Percentiles rank a stretch among this genome's conserved stretches.
Evolutionary conservation across 2,888 invertebrate species (phyloP).

Genomic region (Nomada fucata): DNA sequence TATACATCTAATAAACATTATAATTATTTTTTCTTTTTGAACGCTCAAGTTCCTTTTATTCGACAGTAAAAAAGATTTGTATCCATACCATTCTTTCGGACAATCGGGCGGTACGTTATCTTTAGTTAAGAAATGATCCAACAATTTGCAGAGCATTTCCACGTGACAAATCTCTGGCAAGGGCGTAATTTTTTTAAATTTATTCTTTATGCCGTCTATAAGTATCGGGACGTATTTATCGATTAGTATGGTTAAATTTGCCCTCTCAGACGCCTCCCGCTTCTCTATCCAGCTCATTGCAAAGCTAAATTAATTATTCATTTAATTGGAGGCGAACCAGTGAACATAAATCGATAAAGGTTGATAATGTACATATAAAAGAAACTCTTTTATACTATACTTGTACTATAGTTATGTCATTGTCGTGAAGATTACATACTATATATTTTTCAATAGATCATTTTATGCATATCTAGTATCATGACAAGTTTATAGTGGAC

Average conservation of each 20-base stretch:
- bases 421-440: no score
- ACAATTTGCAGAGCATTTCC: slow-evolving; percentile 93
- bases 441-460: no score
- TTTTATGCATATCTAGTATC: no score
- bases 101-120: slow-evolving; percentile 93
- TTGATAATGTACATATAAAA: no score
- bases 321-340: no score
- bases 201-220: slow-evolving; percentile 89
- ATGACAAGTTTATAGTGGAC: no score
- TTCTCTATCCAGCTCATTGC: slow-evolving; percentile 95
- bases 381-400: no score
- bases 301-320: slow-evolving; percentile 85
- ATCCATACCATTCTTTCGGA: slow-evolving; percentile 92
- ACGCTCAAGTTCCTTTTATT: neutral
- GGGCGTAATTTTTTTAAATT: slow-evolving; percentile 95
- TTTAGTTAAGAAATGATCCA: slow-evolving; percentile 93
- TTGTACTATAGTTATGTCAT: no score
- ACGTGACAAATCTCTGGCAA: slow-evolving; percentile 95
- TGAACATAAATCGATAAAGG: no score
- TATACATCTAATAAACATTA: neutral
- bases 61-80: neutral
- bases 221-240: slow-evolving; percentile 96
- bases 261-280: slow-evolving; percentile 90
- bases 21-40: neutral
- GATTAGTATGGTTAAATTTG: slow-evolving; percentile 93